A percentile compares a stretch with the other conserved stretches of the same genome.
Conservation (phyloP, 2,888 invertebrate genomes). For the Mycalesis mineus region DNA sequence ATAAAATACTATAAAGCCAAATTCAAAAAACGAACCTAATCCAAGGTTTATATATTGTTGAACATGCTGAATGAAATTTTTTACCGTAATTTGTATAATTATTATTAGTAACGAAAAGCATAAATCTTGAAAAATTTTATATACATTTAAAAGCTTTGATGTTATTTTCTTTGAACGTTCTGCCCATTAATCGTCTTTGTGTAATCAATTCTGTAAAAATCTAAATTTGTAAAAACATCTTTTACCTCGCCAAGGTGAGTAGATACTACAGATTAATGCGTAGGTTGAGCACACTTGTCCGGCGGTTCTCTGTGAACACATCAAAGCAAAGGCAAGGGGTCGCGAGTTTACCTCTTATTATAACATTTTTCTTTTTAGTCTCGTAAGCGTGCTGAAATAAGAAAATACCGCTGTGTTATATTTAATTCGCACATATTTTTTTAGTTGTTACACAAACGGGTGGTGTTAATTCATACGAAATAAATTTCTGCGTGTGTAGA, state of each 20-base stretch:
- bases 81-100: too few relatives aligned
- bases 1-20: too few relatives aligned
- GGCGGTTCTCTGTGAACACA: conserved; percentile 8
- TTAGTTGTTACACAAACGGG: background rate
- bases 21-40: too few relatives aligned
- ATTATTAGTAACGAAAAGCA: too few relatives aligned
- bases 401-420: background rate
- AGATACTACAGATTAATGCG: background rate
- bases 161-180: background rate
- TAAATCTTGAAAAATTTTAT: background rate
- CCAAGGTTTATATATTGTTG: too few relatives aligned
- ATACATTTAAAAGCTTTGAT: background rate
- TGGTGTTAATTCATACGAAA: too few relatives aligned
- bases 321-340: conserved; percentile 8
- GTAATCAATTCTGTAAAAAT: conserved; percentile 1
- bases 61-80: too few relatives aligned
- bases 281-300: conserved; percentile 8
- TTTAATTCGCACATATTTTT: background rate
- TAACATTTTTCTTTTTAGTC: conserved; percentile 6
- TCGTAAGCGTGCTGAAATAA: background rate
- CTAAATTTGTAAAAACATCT: background rate
- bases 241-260: background rate
- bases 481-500: too few relatives aligned
- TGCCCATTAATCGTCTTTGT: background rate
- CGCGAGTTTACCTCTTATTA: conserved; percentile 2